A percentile compares a stretch with the other conserved stretches of the same genome.
Conservation (phyloP, 2,113 vertebrate genomes). For the Ailurus styani region DNA sequence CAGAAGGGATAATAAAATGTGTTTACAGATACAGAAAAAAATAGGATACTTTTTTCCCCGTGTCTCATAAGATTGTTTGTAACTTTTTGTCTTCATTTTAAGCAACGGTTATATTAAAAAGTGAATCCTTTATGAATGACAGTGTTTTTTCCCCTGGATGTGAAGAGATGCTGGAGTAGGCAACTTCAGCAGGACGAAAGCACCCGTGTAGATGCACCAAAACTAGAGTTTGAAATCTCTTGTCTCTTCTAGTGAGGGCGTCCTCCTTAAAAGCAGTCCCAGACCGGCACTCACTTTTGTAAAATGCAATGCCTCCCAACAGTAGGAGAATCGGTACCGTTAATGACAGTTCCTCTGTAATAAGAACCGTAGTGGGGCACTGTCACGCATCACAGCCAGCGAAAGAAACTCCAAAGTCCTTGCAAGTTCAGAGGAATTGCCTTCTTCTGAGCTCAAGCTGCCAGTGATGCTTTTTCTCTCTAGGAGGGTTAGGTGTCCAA, state of each 20-base stretch:
- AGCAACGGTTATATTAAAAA: conserved; percentile 40
- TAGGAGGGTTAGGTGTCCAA: not conserved
- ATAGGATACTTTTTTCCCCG: not conserved
- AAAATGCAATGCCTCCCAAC: not conserved
- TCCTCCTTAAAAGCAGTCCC: not conserved
- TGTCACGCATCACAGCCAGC: not conserved
- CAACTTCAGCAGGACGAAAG: not conserved
- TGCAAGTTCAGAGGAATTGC: not conserved
- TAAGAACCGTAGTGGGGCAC: not conserved
- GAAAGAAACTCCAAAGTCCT: conserved; percentile 15
- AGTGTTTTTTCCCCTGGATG: not conserved
- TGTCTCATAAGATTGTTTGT: not conserved
- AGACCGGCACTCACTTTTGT: not conserved
- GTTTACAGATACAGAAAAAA: conserved; percentile 36
- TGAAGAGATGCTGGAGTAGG: not conserved
- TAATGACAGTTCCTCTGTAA: not conserved
- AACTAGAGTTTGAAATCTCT: not conserved
- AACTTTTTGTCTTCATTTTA: conserved; percentile 47
- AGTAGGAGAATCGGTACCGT: not conserved
- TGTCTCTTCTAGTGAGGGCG: not conserved
- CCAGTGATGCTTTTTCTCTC: not conserved
- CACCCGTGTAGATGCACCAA: not conserved
- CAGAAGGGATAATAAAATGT: not conserved
- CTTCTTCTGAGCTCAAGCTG: conserved; percentile 1
- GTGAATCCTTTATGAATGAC: not conserved